phyloP scores from a whole-genome alignment of 2,797 vertebrate genomes.

The Eulemur rubriventer region DNA sequence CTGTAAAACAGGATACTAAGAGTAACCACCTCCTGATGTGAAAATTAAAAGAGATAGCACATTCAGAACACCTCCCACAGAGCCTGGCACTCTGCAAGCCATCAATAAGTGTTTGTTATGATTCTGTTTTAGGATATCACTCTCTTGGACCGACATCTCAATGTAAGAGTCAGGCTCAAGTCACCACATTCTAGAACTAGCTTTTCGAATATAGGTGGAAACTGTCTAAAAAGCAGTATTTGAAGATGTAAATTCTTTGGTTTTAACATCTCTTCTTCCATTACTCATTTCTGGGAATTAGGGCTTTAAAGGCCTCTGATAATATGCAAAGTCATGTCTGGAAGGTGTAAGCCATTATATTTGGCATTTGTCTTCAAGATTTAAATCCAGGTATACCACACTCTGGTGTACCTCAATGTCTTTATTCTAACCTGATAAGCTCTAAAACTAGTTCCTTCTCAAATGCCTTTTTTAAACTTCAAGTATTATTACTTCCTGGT shows the following conservation, averaged over 20 bases:
- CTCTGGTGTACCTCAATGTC: background rate
- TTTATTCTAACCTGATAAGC: background rate
- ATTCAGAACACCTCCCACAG: background rate
- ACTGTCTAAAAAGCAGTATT: background rate
- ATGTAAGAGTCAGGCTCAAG: background rate
- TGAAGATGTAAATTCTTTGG: background rate
- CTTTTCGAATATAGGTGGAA: background rate
- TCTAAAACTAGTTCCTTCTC: background rate
- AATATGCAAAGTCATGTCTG: background rate
- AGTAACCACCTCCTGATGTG: background rate
- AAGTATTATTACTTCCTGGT: background rate
- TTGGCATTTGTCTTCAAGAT: background rate
- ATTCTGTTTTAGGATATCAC: background rate
- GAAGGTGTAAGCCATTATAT: background rate
- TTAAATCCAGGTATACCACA: background rate
- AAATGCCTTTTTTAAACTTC: background rate
- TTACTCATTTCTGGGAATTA: background rate
- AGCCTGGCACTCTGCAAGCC: background rate
- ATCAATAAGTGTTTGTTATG: background rate
- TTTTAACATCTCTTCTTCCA: background rate
- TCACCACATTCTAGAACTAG: background rate
- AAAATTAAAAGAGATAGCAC: background rate
- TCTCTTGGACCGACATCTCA: background rate
- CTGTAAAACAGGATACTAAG: background rate
- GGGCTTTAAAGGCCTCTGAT: background rate